Percentiles rank a stretch among this genome's conserved stretches.
phyloP scores from a whole-genome alignment of 1,140 invertebrate genomes.

The Tribolium castaneum region DNA sequence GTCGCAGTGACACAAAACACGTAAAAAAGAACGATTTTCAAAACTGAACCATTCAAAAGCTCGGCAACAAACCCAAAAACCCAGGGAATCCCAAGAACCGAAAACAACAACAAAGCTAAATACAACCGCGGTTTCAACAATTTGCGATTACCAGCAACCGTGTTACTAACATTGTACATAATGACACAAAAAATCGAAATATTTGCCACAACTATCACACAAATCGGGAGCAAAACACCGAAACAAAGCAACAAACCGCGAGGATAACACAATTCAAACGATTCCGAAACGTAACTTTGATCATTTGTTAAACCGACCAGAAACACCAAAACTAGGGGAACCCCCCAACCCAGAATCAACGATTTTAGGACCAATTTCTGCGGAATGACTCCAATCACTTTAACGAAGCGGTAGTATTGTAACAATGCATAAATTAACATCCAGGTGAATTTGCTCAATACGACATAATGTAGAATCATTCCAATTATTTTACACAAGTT shows the following conservation, averaged over 20 bases:
- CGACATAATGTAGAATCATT: constrained; percentile 70
- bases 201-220: constrained; percentile 68
- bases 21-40: constrained; percentile 65
- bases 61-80: constrained; percentile 72
- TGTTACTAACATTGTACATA: constrained; percentile 66
- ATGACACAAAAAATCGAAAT: constrained; percentile 68
- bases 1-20: constrained; percentile 72
- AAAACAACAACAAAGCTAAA: constrained; percentile 71
- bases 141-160: constrained; percentile 64
- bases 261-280: constrained; percentile 68
- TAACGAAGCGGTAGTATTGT: constrained; percentile 72
- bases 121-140: constrained; percentile 67
- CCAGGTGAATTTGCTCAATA: constrained; percentile 73
- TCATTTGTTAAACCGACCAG: constrained; percentile 60
- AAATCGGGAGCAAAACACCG: constrained; percentile 68
- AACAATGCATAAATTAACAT: constrained; percentile 73
- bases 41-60: constrained; percentile 61
- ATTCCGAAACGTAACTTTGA: constrained; percentile 63
- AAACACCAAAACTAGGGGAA: constrained; percentile 53
- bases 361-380: constrained; percentile 58
- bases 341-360: constrained; percentile 57
- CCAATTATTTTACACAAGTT: constrained; percentile 66
- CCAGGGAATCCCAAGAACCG: constrained; percentile 72
- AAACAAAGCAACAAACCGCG: constrained; percentile 67
- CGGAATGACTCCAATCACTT: constrained; percentile 66